Evolutionary conservation across 1,140 invertebrate genomes (phyloP).

Genomic region (Agrypnia vestita): DNA sequence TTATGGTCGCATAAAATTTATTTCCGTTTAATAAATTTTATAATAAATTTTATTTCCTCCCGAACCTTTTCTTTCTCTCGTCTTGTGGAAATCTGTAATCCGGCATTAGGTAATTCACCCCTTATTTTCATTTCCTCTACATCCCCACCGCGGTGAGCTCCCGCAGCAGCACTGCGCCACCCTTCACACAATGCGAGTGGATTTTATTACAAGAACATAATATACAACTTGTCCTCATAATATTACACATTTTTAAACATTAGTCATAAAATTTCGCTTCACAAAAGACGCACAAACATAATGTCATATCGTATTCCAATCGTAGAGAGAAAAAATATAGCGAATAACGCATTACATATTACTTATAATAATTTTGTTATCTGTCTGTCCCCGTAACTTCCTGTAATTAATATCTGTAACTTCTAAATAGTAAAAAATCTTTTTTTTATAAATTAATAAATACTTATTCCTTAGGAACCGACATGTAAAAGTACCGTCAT

Average conservation of each 20-base stretch:
- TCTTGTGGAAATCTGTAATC: slow-evolving; percentile 34
- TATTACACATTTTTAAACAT: slow-evolving; percentile 5
- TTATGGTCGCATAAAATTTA: slow-evolving; percentile 27
- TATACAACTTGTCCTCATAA: slow-evolving; percentile 30
- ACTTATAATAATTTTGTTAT: no score
- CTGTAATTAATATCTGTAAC: no score
- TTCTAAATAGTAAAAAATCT: no score
- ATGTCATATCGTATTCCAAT: no score
- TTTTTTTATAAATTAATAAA: no score
- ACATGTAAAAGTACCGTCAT: no score
- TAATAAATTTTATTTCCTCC: slow-evolving; percentile 39
- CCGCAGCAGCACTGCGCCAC: slow-evolving; percentile 22
- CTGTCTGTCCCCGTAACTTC: no score
- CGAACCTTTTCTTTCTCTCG: slow-evolving; percentile 26
- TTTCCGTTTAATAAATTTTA: slow-evolving; percentile 35
- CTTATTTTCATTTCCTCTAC: slow-evolving; percentile 41
- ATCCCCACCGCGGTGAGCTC: background rate
- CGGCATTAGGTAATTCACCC: slow-evolving; percentile 37
- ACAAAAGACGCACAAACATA: no score
- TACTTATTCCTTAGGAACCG: no score
- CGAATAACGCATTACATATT: no score
- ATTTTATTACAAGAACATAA: slow-evolving; percentile 33
- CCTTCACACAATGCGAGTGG: slow-evolving; percentile 27
- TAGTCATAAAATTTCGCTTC: no score
- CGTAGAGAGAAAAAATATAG: no score